phyloP scores from a whole-genome alignment of 2,113 vertebrate species.

The Pygoscelis antarcticus region DNA sequence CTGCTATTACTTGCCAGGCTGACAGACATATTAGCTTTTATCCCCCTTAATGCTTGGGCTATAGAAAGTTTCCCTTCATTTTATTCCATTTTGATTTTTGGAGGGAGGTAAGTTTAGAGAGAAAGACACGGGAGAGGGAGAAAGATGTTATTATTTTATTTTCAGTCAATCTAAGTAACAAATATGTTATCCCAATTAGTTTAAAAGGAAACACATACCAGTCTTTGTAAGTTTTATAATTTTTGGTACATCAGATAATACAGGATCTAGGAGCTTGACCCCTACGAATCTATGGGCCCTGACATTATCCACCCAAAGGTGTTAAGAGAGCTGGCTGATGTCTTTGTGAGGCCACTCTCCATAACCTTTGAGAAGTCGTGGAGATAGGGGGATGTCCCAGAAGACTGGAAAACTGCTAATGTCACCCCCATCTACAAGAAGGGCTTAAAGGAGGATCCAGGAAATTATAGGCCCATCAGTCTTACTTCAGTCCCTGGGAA shows the following conservation, averaged over 20 bases:
- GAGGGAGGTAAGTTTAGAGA: background rate
- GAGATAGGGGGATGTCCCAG: background rate
- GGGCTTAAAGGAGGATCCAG: background rate
- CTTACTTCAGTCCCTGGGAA: background rate
- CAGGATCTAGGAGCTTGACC: background rate
- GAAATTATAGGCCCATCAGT: background rate
- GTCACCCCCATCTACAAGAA: background rate
- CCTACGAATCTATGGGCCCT: no score
- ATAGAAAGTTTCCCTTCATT: background rate
- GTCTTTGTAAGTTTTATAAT: background rate
- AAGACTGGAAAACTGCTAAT: background rate
- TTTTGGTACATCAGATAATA: background rate
- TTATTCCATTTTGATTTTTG: background rate
- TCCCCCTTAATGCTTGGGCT: background rate
- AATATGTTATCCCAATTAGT: background rate
- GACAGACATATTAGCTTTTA: conserved; percentile 40
- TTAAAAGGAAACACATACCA: background rate
- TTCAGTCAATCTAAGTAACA: background rate
- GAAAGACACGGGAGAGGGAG: background rate
- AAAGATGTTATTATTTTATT: background rate
- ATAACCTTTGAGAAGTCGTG: background rate
- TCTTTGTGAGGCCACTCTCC: background rate
- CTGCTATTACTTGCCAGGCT: conserved; percentile 14
- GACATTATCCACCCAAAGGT: background rate
- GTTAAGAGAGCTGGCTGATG: background rate